These are phyloP conservation scores for Leucophenga maculata DNA, from an alignment of 2,888 invertebrate species.

Conservation along the genomic window DNA sequence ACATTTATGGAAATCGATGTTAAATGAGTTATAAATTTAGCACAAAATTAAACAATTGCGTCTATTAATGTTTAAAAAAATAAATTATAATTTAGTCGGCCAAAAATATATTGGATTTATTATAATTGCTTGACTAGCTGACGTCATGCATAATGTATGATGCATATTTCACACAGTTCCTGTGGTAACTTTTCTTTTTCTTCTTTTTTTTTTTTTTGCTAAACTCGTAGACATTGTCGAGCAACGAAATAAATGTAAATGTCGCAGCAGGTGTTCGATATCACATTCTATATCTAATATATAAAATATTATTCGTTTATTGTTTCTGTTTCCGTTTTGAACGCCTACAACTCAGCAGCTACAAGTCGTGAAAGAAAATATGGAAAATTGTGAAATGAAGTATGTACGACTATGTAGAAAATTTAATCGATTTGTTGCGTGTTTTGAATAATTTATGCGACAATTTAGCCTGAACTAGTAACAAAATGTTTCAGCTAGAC, in stretches of 20 bases:
- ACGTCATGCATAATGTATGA: conserved; percentile 26
- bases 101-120: no score
- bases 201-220: neutral
- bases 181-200: no score
- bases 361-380: neutral
- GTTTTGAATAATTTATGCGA: conserved; percentile 48
- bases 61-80: neutral
- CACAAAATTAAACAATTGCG: neutral
- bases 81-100: neutral
- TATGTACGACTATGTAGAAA: conserved; percentile 22
- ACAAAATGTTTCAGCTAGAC: no score
- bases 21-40: no score
- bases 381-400: neutral
- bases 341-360: neutral
- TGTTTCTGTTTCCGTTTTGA: neutral
- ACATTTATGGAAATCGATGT: no score
- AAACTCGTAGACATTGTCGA: neutral
- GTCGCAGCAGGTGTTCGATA: conserved; percentile 36
- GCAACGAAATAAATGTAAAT: conserved; percentile 1
- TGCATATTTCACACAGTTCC: neutral
- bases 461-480: conserved; percentile 42
- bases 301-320: neutral
- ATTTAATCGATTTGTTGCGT: conserved; percentile 64
- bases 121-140: no score
- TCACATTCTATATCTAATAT: conserved; percentile 15